Evolutionary conservation across 2,113 vertebrate genomes (phyloP).

Genomic region (Butastur rufipennis): DNA sequence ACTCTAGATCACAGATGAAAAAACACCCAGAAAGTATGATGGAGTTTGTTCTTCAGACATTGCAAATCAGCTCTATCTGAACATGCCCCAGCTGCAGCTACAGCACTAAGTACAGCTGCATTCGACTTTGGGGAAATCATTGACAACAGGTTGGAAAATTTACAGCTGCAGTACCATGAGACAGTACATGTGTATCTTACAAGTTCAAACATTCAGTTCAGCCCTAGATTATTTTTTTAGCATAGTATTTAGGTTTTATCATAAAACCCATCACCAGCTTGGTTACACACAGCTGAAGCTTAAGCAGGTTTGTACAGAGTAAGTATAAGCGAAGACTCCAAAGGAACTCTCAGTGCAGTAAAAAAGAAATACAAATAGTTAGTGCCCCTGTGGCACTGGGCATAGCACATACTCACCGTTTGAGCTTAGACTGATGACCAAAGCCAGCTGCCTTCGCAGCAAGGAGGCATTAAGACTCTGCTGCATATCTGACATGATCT

Average conservation of each 20-base stretch:
- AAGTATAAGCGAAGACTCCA: neutral
- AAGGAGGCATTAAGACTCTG: neutral
- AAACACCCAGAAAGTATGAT: accelerated
- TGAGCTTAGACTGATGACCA: neutral
- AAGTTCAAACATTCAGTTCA: neutral
- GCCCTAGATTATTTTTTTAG: neutral
- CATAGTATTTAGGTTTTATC: neutral
- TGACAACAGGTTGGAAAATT: neutral
- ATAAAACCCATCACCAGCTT: neutral
- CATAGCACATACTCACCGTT: neutral
- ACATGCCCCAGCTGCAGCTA: neutral
- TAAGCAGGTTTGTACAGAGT: neutral
- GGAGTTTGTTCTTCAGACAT: neutral
- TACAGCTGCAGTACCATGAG: neutral
- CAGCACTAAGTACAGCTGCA: neutral
- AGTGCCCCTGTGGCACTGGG: neutral
- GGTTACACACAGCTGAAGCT: neutral
- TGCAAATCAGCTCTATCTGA: neutral
- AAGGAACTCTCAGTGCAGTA: neutral
- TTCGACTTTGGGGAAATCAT: neutral
- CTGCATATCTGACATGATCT: neutral
- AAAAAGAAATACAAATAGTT: neutral
- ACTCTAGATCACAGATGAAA: neutral
- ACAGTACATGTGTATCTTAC: neutral
- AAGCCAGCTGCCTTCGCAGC: neutral